A percentile compares a stretch with the other conserved stretches of the same genome.
Evolutionary conservation across 2,888 invertebrate genomes (phyloP).

Genomic region (Philopedon plagiatum): DNA sequence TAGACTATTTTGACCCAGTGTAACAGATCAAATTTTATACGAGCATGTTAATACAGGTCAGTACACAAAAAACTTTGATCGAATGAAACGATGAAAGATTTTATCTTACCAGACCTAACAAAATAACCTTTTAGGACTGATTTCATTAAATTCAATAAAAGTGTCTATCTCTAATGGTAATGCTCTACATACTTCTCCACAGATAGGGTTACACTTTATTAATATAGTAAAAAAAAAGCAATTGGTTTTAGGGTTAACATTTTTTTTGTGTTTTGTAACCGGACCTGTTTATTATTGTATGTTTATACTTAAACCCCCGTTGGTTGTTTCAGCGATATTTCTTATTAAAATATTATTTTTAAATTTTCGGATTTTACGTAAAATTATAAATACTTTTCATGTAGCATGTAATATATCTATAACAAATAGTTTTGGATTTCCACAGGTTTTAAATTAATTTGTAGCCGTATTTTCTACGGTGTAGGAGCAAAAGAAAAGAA

Average conservation of each 20-base stretch:
- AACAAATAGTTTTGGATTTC: too few relatives aligned
- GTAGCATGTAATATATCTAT: too few relatives aligned
- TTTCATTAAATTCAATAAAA: slow-evolving; percentile 3
- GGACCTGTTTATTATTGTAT: background rate
- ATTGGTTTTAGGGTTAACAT: background rate
- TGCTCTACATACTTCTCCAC: background rate
- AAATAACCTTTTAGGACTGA: background rate
- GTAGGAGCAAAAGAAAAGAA: too few relatives aligned
- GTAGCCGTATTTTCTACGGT: too few relatives aligned
- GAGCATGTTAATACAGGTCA: background rate
- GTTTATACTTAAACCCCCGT: background rate
- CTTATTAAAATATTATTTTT: background rate
- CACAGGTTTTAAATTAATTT: too few relatives aligned
- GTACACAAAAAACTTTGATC: background rate
- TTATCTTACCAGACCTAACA: background rate
- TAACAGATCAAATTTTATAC: background rate
- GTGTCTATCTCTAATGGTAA: background rate
- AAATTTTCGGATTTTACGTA: too few relatives aligned
- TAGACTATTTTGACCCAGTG: background rate
- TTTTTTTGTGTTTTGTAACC: background rate
- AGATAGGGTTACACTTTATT: background rate
- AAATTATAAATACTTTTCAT: too few relatives aligned
- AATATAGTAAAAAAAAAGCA: background rate
- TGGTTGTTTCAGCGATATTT: background rate
- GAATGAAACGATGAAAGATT: background rate